Evolutionary conservation across 2,888 invertebrate species (phyloP).

Genomic region (Magallana nippona): DNA sequence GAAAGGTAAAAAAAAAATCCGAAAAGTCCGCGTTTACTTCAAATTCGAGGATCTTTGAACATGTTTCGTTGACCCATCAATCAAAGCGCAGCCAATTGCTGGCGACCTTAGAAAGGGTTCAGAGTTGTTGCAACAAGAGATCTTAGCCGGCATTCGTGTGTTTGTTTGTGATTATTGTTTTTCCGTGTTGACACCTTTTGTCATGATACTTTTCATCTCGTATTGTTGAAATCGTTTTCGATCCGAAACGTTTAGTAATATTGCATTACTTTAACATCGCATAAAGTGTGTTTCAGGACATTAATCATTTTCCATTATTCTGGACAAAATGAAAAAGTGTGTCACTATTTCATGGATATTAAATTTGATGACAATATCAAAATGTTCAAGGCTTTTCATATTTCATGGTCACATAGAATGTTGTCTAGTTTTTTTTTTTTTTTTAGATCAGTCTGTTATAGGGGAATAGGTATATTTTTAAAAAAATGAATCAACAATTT

Average conservation of each 20-base stretch:
- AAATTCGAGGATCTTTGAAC: slow-evolving; percentile 27
- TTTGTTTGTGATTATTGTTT: not conserved
- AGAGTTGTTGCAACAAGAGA: not conserved
- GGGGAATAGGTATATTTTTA: no score
- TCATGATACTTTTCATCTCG: not conserved
- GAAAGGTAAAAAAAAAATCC: not conserved
- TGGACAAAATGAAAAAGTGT: no score
- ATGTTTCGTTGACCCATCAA: slow-evolving; percentile 14
- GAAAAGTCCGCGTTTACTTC: not conserved
- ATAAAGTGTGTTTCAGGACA: no score
- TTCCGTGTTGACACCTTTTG: slow-evolving; percentile 15
- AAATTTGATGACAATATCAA: no score
- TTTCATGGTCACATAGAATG: no score
- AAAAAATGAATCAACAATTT: no score
- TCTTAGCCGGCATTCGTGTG: not conserved
- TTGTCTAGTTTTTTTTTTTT: no score
- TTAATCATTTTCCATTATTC: no score
- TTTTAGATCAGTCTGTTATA: no score
- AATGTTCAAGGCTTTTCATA: no score
- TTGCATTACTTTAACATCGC: no score
- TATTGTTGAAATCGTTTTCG: not conserved
- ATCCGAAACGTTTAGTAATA: not conserved
- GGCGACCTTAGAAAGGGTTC: not conserved
- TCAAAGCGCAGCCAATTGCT: slow-evolving; percentile 21
- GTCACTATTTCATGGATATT: no score